Base-by-base conservation (phyloP, 2,888 invertebrate genomes). In the Oligia strigilis region DNA sequence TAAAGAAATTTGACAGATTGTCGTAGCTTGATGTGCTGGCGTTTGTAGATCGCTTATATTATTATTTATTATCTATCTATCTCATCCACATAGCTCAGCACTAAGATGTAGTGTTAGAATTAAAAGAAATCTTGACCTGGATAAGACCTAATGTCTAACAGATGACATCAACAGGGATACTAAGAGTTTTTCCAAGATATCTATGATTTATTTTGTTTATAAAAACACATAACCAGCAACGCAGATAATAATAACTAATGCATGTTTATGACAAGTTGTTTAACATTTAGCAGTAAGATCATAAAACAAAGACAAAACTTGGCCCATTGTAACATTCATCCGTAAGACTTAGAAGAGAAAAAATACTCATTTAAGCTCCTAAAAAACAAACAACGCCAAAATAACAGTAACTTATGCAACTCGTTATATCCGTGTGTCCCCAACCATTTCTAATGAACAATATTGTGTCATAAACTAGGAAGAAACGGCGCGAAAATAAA, bases 401-500 rank as follows among this genome's bases (percentile, higher is more conserved):
- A 17, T 58, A 55, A 5, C 65, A 62, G 55, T 43, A 62, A 82
- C 74, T 74, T 46, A 52, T 36, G 36, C 46, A 66, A 78, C 55
- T 78, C 78, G 17, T 36, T 67, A 81, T 43, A 69, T 60, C 65
- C 40, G 46, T 77, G 73, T 76, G 46, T 72, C 62, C 49, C n/a
- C 23, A 19, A 40, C 64, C 46, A 77, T 75, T 71, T 72, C 36
- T 76, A 17, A 74, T 29, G 17, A 72, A 82, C 75, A 85, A 87
- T 85, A 85, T 85, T 70, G 76, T 60, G 72, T 29, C 52, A 72
- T 8, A 71, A 58, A 46, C 8, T 58, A n/a, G 36, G 58, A 73
- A 52, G 49, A 75, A 85, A 75, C 29, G 14, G 58, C 64, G 69
- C 19, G 9, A 75, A 74, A 84, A 84, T 87, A 89, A 86, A 70